Evolutionary conservation across 2,113 vertebrate genomes (phyloP).

Genomic region (Eulemur rufifrons): DNA sequence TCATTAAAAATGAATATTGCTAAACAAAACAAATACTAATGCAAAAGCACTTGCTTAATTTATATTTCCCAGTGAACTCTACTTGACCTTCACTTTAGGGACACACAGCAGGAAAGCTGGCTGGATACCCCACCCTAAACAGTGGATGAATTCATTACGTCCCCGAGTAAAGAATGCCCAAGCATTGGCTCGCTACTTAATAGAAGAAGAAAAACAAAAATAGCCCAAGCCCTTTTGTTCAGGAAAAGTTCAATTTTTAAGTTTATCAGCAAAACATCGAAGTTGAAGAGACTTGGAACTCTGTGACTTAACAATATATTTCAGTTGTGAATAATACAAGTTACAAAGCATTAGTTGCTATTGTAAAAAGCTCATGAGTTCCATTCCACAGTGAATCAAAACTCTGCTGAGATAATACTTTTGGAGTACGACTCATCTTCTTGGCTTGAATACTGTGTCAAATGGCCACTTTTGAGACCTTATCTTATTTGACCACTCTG

Average conservation of each 20-base stretch:
- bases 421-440: constrained; percentile 33
- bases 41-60: constrained; percentile 39
- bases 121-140: constrained; percentile 44
- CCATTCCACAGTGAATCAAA: neutral
- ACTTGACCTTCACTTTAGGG: constrained; percentile 53
- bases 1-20: constrained; percentile 37
- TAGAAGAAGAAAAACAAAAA: constrained; percentile 40
- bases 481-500: constrained; percentile 21
- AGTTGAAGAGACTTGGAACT: neutral
- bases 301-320: neutral
- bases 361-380: neutral
- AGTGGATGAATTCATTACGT: constrained; percentile 49
- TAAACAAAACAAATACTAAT: constrained; percentile 1
- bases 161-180: constrained; percentile 3
- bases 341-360: neutral
- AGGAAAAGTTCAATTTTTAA: constrained; percentile 36
- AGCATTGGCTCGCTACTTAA: constrained; percentile 44
- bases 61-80: constrained; percentile 46
- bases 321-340: constrained; percentile 36
- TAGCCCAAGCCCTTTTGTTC: neutral
- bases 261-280: neutral
- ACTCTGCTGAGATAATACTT: constrained; percentile 43
- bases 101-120: constrained; percentile 36
- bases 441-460: constrained; percentile 47
- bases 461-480: neutral